A percentile compares a stretch with the other conserved stretches of the same genome.
Conservation (phyloP, 2,888 invertebrate genomes). For the Athripsodes cinereus region DNA sequence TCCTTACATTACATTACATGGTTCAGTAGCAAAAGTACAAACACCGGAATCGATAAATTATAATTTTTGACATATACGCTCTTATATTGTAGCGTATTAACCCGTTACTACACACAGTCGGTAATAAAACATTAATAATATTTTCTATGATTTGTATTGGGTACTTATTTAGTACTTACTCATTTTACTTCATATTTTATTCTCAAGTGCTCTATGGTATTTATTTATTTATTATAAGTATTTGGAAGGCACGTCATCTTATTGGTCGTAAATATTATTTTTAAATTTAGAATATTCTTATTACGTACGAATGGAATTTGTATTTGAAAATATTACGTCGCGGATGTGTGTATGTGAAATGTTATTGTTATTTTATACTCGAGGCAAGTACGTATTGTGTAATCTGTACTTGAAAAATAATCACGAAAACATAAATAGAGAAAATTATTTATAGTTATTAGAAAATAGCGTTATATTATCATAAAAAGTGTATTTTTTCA, state of each 20-base stretch:
- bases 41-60: background rate
- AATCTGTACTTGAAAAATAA: no score
- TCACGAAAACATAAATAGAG: no score
- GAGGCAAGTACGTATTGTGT: no score
- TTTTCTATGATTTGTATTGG: background rate
- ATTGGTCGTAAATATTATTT: slow-evolving; percentile 1
- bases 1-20: no score
- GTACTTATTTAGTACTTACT: background rate
- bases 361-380: no score
- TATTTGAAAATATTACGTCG: background rate
- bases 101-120: background rate
- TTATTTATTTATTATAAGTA: background rate
- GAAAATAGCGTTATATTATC: no score
- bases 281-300: background rate
- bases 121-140: background rate
- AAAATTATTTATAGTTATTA: no score
- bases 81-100: background rate
- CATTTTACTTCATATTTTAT: no score
- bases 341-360: background rate
- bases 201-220: background rate
- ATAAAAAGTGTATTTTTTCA: no score
- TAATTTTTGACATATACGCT: background rate
- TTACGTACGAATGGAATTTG: background rate
- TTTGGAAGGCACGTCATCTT: no score
- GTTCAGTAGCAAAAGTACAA: no score